These are phyloP conservation scores for Apistogramma diplotaenia DNA, from an alignment of 2,113 vertebrate genomes.

Conservation along the genomic window DNA sequence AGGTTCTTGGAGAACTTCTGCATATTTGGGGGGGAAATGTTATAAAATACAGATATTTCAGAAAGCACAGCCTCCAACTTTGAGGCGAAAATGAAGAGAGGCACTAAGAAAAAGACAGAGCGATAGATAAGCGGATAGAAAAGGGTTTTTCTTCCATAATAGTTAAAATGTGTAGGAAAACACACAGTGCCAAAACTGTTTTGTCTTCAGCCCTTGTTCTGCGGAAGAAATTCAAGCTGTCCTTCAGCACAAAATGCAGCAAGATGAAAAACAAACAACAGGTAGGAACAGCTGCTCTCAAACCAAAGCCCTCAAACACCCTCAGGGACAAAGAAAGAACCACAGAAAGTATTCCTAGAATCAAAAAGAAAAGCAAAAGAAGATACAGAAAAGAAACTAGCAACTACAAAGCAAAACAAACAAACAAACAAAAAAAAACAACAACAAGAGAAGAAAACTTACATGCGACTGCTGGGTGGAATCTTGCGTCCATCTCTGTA, in stretches of 20 bases:
- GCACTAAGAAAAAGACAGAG: neutral
- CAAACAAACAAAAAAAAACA: neutral
- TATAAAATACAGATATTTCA: neutral
- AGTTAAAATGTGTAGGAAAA: neutral
- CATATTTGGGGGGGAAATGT: neutral
- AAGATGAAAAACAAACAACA: slow-evolving; percentile 12
- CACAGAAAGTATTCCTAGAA: neutral
- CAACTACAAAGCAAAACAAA: neutral
- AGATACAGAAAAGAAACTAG: neutral
- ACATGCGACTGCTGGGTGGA: slow-evolving; percentile 96
- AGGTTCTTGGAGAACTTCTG: neutral
- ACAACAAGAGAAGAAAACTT: slow-evolving; percentile 59
- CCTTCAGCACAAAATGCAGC: neutral
- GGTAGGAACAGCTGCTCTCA: neutral
- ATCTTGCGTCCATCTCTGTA: slow-evolving; percentile 95
- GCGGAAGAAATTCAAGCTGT: neutral
- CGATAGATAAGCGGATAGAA: neutral
- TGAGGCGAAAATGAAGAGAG: neutral
- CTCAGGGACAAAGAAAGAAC: neutral
- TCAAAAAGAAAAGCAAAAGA: neutral
- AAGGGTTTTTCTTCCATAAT: slow-evolving; percentile 6
- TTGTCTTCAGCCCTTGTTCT: slow-evolving; percentile 1
- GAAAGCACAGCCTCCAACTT: slow-evolving; percentile 1
- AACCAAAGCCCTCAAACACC: neutral
- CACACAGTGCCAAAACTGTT: neutral